Evolutionary conservation across 2,888 invertebrate genomes (phyloP).

Genomic region (Drosophila basisetae): DNA sequence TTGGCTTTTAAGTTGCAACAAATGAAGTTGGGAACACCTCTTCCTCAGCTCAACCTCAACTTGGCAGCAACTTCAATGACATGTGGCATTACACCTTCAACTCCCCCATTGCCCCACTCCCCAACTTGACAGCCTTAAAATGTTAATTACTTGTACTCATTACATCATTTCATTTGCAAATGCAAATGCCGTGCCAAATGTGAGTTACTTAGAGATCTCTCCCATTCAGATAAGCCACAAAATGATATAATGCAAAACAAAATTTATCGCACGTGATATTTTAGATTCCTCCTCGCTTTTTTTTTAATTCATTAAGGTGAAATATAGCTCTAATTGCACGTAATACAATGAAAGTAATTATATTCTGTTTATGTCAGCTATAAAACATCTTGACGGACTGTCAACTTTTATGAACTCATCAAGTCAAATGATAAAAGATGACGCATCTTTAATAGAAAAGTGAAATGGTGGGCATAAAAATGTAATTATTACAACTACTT

Average conservation of each 20-base stretch:
- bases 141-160: constrained; percentile 70
- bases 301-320: constrained; percentile 47
- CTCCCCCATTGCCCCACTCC: neutral
- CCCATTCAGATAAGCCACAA: constrained; percentile 36
- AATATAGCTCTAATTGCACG: constrained; percentile 32
- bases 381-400: constrained; percentile 6
- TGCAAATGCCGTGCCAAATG: constrained; percentile 47
- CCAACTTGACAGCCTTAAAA: constrained; percentile 31
- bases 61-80: constrained; percentile 38
- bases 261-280: constrained; percentile 27
- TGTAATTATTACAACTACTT: constrained; percentile 1
- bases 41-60: constrained; percentile 23
- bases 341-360: constrained; percentile 12
- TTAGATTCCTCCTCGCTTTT: neutral
- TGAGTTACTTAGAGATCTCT: constrained; percentile 42
- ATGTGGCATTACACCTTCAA: constrained; percentile 20
- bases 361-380: constrained; percentile 8
- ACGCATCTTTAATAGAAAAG: constrained; percentile 30
- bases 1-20: constrained; percentile 76
- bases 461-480: too few relatives aligned
- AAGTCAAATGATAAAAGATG: constrained; percentile 25
- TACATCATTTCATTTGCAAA: constrained; percentile 58
- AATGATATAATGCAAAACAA: constrained; percentile 42
- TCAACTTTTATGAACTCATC: constrained; percentile 28
- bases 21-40: constrained; percentile 62